Conservation (phyloP, 64 coral and sea anemone genomes). For the Montipora cactus region DNA sequence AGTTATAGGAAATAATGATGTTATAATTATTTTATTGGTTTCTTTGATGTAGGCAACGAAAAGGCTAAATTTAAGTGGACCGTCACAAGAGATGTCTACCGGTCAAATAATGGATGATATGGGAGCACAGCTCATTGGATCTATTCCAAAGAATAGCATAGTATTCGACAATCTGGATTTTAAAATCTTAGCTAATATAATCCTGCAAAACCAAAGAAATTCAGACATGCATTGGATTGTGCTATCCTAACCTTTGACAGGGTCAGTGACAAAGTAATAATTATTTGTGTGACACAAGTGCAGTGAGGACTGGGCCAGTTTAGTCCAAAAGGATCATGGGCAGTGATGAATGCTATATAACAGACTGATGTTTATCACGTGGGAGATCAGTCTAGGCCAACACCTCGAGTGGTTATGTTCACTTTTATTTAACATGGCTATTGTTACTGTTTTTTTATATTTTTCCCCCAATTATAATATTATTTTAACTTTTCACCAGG, state of each 20-base stretch:
- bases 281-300: slow-evolving; percentile 32
- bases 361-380: too few relatives aligned
- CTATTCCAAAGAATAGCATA: slow-evolving; percentile 26
- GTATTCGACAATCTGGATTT: slow-evolving; percentile 67
- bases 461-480: not conserved
- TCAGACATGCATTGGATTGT: slow-evolving; percentile 29
- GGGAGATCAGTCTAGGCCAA: too few relatives aligned
- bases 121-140: not conserved
- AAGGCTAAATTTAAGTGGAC: too few relatives aligned
- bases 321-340: too few relatives aligned
- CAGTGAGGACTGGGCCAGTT: too few relatives aligned
- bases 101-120: slow-evolving; percentile 16
- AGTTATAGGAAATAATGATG: too few relatives aligned
- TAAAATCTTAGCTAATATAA: slow-evolving; percentile 60
- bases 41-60: too few relatives aligned
- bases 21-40: not conserved
- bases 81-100: slow-evolving; percentile 6
- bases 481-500: not conserved
- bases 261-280: not conserved
- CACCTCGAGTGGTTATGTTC: too few relatives aligned
- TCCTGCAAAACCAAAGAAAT: slow-evolving; percentile 50
- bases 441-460: not conserved
- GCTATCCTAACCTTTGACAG: too few relatives aligned
- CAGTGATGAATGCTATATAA: too few relatives aligned
- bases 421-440: not conserved